phyloP scores from a whole-genome alignment of 2,888 invertebrate species.

The Perithous albicinctus region DNA sequence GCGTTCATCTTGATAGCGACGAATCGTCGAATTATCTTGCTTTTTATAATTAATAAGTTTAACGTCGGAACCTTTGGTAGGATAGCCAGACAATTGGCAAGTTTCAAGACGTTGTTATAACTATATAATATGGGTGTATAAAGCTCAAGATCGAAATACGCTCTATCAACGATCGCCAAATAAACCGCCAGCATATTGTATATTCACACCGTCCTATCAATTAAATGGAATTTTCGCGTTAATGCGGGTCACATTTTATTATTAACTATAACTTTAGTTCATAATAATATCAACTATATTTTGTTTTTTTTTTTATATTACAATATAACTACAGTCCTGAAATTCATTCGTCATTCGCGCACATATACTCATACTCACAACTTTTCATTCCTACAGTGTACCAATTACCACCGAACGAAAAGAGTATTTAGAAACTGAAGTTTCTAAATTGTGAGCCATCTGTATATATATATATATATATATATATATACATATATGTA shows the following conservation, averaged over 20 bases:
- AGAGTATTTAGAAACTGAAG: conserved; percentile 20
- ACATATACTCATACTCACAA: conserved; percentile 59
- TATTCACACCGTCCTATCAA: conserved; percentile 28
- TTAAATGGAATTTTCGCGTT: conserved; percentile 52
- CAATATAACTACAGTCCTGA: conserved; percentile 74
- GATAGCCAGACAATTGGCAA: conserved; percentile 58
- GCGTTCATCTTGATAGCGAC: conserved; percentile 39
- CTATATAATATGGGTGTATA: conserved; percentile 60
- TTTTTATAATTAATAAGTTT: conserved; percentile 30
- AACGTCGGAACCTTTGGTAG: conserved; percentile 63
- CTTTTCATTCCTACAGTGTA: conserved; percentile 33
- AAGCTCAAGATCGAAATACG: conserved; percentile 64
- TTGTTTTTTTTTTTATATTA: conserved; percentile 72
- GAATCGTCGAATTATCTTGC: conserved; percentile 31
- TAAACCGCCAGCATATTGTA: conserved; percentile 42
- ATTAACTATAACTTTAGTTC: conserved; percentile 53
- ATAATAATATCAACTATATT: conserved; percentile 72
- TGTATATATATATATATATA: conserved; percentile 6
- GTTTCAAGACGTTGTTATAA: conserved; percentile 61
- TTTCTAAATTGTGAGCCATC: conserved; percentile 31
- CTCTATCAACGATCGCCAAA: conserved; percentile 59
- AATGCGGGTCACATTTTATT: conserved; percentile 52
- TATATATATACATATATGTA: conserved; percentile 12
- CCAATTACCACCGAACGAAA: conserved; percentile 31
- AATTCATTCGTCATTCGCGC: conserved; percentile 65